Base-by-base conservation (phyloP, 1,140 invertebrate species). In the Aphaenogaster ashmeadi region DNA sequence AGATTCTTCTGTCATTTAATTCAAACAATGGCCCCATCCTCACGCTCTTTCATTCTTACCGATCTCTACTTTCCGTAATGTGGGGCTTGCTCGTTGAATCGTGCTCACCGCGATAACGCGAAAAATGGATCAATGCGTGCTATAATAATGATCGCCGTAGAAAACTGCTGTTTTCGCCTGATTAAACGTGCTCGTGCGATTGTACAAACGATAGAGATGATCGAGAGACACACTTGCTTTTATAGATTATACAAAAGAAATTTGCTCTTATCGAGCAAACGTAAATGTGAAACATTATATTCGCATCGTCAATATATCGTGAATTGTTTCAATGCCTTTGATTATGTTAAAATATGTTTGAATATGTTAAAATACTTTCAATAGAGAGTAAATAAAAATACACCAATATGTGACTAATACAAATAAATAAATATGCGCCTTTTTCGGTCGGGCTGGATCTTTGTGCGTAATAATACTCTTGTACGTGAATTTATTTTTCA, bases 51-150 rank as follows among this genome's bases (percentile, higher is more conserved):
- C n/a, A 67, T 72, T 75, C 56, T 72, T 84, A 60, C 80, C n/a
- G n/a, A 84, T 74, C 54, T 83, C 27, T 38, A 50, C 9, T 27
- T 60, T 6, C 27, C 18, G n/a, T 75, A 60, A 83, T n/a, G 36
- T 72, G 58, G 58, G 9, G 36, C 21, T 62, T 72, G 78, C 67
- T 87, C 66, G 47, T 67, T 87, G 66, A 87, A 44, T 62, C 79
- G 66, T 87, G 58, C 38, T 71, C 66, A 27, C 64, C 1, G 13
- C 64, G 66, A 87, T 87, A 87, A 87, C 54, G 47, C 36, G 44
- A 60, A 83, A 83, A 87, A 81, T 52, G 67, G 67, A 83, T 41
- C 78, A 27, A 21, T 47, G 41, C 36, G 52, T 54, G 27, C 67
- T 38, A 33, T 77, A 87, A 72, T 83, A 78, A 66, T 41, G 56